Conservation (phyloP, 2,113 vertebrate species). For the Syngnathus typhle region DNA sequence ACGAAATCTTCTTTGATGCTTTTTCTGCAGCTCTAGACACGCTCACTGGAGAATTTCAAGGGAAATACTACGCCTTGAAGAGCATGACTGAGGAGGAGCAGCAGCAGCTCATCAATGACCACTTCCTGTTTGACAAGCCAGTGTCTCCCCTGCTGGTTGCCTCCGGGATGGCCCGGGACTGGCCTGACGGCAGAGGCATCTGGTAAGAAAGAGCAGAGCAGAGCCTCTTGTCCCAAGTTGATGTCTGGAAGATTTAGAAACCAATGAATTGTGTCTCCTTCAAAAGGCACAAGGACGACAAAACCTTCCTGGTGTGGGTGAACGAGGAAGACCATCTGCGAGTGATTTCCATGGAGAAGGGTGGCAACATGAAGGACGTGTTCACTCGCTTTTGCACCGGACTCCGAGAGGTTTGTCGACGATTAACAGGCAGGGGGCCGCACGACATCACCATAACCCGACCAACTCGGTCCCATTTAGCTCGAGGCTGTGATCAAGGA, state of each 20-base stretch:
- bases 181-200: conserved; percentile 9
- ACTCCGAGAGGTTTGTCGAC: neutral
- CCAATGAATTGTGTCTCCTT: neutral
- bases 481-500: conserved; percentile 1
- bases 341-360: conserved; percentile 5
- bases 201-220: neutral
- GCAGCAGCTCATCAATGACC: neutral
- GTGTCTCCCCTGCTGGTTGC: conserved; percentile 3
- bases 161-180: conserved; percentile 1
- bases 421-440: neutral
- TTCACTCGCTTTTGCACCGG: conserved; percentile 8
- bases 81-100: neutral
- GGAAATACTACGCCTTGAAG: conserved; percentile 3
- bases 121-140: conserved; percentile 9
- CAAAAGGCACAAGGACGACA: conserved; percentile 4
- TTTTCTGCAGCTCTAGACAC: neutral
- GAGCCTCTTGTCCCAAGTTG: too few relatives aligned
- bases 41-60: neutral
- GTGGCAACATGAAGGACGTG: conserved; percentile 7
- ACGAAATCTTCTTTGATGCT: neutral
- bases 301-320: conserved; percentile 4
- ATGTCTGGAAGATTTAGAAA: neutral
- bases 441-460: neutral
- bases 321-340: conserved; percentile 10
- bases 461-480: neutral